A percentile compares a stretch with the other conserved stretches of the same genome.
phyloP scores from a whole-genome alignment of 2,888 invertebrate genomes.

The Brassicogethes aeneus region DNA sequence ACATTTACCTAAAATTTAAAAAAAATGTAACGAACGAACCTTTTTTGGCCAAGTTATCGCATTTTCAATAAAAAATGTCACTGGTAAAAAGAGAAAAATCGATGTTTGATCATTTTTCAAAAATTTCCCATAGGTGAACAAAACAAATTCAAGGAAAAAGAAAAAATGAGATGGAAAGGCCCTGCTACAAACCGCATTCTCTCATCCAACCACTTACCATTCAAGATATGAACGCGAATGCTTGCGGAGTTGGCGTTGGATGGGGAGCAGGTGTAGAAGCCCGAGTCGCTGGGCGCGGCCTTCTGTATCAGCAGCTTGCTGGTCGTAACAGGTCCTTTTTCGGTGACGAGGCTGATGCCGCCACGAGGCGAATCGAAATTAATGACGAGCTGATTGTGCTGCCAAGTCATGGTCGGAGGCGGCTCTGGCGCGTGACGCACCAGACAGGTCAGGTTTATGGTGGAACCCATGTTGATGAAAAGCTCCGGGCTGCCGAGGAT shows the following conservation, averaged over 20 bases:
- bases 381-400: constrained; percentile 73
- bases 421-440: constrained; percentile 78
- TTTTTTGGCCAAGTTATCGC: no score
- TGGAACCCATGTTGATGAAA: constrained; percentile 79
- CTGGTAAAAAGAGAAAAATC: no score
- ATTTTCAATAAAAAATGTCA: no score
- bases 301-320: constrained; percentile 76
- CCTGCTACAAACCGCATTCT: no score
- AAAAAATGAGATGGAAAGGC: no score
- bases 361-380: constrained; percentile 86
- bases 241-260: constrained; percentile 73
- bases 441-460: constrained; percentile 80
- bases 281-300: constrained; percentile 70
- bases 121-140: no score
- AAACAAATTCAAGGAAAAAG: no score
- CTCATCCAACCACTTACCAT: no score
- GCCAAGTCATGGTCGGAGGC: constrained; percentile 75
- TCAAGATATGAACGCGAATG: constrained; percentile 76
- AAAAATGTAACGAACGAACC: no score
- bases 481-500: constrained; percentile 74
- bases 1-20: no score
- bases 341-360: constrained; percentile 79
- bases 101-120: no score
- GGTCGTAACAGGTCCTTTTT: constrained; percentile 75
- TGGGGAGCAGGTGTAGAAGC: constrained; percentile 75